phyloP scores from a whole-genome alignment of 2,113 vertebrate species.

The Paraplagusia blochii region DNA sequence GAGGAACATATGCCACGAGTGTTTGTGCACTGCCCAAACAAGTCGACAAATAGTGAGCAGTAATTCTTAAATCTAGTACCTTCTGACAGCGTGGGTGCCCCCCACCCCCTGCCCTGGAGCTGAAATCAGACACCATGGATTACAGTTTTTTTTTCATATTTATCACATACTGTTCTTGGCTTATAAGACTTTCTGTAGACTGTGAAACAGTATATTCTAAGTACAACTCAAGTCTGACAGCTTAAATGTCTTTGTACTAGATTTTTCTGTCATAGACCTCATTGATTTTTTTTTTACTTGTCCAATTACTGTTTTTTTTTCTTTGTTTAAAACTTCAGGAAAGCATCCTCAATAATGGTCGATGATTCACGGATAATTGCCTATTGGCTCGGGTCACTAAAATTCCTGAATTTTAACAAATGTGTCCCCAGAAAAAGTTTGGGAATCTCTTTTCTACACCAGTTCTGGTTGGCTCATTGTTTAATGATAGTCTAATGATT shows the following conservation, averaged over 20 bases:
- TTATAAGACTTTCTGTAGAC: slow-evolving; percentile 50
- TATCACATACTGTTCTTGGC: slow-evolving; percentile 42
- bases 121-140: slow-evolving; percentile 65
- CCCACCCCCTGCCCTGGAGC: slow-evolving; percentile 48
- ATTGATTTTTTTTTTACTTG: no score
- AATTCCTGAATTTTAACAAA: no score
- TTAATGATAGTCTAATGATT: no score
- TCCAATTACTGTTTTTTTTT: no score
- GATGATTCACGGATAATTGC: no score
- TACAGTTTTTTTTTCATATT: slow-evolving; percentile 55
- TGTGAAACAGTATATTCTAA: slow-evolving; percentile 57
- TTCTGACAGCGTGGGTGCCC: slow-evolving; percentile 24
- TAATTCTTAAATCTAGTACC: slow-evolving; percentile 58
- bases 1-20: slow-evolving; percentile 52
- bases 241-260: slow-evolving; percentile 26
- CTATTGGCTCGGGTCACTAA: no score
- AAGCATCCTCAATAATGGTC: no score
- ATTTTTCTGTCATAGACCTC: slow-evolving; percentile 27
- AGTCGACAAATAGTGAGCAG: slow-evolving; percentile 54
- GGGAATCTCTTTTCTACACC: neutral
- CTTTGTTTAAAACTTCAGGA: no score
- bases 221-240: slow-evolving; percentile 44
- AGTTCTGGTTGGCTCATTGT: neutral
- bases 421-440: no score
- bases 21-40: slow-evolving; percentile 58